phyloP scores from a whole-genome alignment of 2,113 vertebrate genomes.

The Pseudorectes ferrugineus region DNA sequence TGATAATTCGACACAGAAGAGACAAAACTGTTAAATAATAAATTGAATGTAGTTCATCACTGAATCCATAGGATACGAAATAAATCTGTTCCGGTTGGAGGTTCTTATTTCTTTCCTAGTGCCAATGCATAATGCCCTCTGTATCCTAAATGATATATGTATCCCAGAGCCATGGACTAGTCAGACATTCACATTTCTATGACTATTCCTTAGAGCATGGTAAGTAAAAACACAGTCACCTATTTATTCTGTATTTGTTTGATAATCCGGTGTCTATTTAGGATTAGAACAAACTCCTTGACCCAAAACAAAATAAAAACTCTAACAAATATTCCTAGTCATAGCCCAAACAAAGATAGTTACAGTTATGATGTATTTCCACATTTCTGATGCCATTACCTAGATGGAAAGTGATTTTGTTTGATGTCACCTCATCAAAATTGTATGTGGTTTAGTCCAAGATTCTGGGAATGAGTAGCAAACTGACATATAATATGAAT shows the following conservation, averaged over 20 bases:
- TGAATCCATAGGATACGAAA: not conserved
- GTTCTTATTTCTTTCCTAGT: not conserved
- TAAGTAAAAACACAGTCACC: not conserved
- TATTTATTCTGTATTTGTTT: not conserved
- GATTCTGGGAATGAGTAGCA: not conserved
- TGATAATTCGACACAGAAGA: not conserved
- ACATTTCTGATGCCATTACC: not conserved
- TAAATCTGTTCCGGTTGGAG: not conserved
- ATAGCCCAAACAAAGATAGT: not conserved
- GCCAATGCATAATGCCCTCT: not conserved
- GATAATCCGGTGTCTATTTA: not conserved
- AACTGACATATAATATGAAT: not conserved
- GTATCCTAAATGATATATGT: not conserved
- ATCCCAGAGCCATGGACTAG: not conserved
- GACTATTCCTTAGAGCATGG: not conserved
- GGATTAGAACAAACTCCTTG: not conserved
- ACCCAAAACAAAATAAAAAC: not conserved
- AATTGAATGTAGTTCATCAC: not conserved
- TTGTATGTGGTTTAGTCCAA: not conserved
- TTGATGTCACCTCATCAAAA: not conserved
- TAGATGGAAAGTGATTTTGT: not conserved
- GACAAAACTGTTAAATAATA: not conserved
- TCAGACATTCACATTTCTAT: not conserved
- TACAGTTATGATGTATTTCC: not conserved
- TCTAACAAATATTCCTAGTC: not conserved